A percentile compares a stretch with the other conserved stretches of the same genome.
Conservation (phyloP, 1,140 invertebrate species). For the Lepidurus packardi region DNA sequence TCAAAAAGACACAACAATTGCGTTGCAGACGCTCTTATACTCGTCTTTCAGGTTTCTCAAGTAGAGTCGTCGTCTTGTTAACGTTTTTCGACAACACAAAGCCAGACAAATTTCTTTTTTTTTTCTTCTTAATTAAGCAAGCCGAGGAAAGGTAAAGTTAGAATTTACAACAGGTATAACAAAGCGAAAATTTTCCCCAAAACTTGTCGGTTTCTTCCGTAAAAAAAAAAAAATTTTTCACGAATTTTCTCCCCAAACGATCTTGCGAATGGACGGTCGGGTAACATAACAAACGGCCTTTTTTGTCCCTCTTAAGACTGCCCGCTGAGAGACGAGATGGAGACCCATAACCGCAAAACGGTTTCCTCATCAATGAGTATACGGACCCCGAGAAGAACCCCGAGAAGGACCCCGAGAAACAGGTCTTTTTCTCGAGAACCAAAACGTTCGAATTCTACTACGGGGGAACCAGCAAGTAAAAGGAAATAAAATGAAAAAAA, state of each 20-base stretch:
- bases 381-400: neutral
- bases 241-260: neutral
- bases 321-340: constrained; percentile 13
- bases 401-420: neutral
- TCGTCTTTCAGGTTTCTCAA: neutral
- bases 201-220: neutral
- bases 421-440: neutral
- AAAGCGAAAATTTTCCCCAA: neutral
- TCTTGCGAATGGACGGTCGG: neutral
- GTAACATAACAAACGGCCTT: neutral
- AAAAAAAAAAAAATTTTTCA: neutral
- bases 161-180: neutral
- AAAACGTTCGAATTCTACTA: neutral
- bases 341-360: constrained; percentile 18
- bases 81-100: neutral
- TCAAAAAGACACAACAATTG: neutral
- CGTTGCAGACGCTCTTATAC: neutral
- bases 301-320: constrained; percentile 11
- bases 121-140: neutral
- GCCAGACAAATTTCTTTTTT: neutral
- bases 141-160: neutral
- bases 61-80: neutral
- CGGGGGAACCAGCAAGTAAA: neutral
- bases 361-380: constrained; percentile 16
- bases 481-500: neutral